Conservation (phyloP, 92 coral and sea anemone genomes). For the Epizoanthus rinbou region DNA sequence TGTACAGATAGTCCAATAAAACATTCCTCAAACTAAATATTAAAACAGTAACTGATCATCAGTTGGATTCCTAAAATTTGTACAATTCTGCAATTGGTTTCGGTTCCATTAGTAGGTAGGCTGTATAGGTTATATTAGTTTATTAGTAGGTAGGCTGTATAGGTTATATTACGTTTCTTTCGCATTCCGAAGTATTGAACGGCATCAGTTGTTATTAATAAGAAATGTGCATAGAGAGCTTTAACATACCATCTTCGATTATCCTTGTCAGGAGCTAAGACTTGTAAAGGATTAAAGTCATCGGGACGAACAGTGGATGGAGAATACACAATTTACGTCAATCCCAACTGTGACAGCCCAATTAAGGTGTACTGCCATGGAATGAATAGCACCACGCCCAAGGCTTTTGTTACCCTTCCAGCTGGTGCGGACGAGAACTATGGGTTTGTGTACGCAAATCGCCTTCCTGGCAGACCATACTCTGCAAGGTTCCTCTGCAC, state of each 20-base stretch:
- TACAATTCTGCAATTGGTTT: too few relatives aligned
- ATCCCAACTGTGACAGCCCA: slow-evolving; percentile 80
- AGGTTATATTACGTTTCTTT: too few relatives aligned
- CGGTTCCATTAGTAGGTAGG: too few relatives aligned
- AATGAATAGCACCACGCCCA: slow-evolving; percentile 84
- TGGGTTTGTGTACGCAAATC: slow-evolving; percentile 81
- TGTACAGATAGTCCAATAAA: too few relatives aligned
- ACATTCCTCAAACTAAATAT: too few relatives aligned
- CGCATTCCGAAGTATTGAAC: too few relatives aligned
- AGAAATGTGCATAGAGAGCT: background rate
- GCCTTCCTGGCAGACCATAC: slow-evolving; percentile 73
- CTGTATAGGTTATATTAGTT: too few relatives aligned
- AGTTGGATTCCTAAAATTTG: too few relatives aligned
- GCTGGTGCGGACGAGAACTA: slow-evolving; percentile 89
- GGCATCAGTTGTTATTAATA: too few relatives aligned
- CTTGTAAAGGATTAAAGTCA: slow-evolving; percentile 77
- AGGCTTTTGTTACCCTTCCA: slow-evolving; percentile 78
- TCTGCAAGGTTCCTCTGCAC: slow-evolving; percentile 77
- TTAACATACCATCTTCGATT: background rate
- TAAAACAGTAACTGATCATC: too few relatives aligned
- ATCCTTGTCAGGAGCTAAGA: slow-evolving; percentile 72
- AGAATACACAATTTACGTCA: slow-evolving; percentile 79
- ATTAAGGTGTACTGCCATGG: slow-evolving; percentile 92
- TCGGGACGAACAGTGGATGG: slow-evolving; percentile 87
- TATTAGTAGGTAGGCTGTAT: too few relatives aligned